Percentiles rank a stretch among this genome's conserved stretches.
phyloP scores from a whole-genome alignment of 2,797 vertebrate species.

The Urocyon cinereoargenteus region DNA sequence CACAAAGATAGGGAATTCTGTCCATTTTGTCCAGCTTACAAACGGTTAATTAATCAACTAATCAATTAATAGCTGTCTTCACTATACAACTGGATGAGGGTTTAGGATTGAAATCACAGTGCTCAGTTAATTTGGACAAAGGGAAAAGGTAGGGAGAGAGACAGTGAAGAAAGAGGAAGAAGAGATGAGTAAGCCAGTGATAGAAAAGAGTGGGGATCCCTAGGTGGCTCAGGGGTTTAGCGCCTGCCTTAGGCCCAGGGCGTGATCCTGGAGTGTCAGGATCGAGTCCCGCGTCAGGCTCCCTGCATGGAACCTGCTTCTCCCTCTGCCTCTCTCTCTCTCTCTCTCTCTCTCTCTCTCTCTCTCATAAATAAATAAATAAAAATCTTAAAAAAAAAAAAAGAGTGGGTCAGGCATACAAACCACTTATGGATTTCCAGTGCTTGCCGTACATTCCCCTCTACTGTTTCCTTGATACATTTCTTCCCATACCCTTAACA shows the following conservation, averaged over 20 bases:
- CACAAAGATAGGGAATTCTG: neutral
- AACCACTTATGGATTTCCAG: neutral
- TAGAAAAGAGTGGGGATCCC: neutral
- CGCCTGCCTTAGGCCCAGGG: too few species aligned
- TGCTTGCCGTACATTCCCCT: neutral
- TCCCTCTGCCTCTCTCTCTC: too few species aligned
- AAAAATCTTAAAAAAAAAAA: neutral
- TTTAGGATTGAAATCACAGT: slow-evolving; percentile 23
- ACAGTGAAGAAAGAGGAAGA: neutral
- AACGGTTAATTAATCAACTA: neutral
- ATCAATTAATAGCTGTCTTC: neutral
- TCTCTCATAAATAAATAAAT: too few species aligned
- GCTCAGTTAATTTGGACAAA: neutral
- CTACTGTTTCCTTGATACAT: neutral
- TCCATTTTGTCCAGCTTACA: neutral
- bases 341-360: too few species aligned
- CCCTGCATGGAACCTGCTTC: too few species aligned
- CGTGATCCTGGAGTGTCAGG: too few species aligned
- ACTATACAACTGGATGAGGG: neutral
- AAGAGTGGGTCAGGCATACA: neutral
- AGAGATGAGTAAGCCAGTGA: neutral
- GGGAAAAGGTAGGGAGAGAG: neutral
- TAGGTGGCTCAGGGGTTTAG: too few species aligned
- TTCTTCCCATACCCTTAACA: neutral
- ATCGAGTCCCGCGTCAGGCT: too few species aligned